Evolutionary conservation across 2,888 invertebrate species (phyloP), one percentile per base, ranked within the genome.

Genomic region (Athrips mouffetella): DNA sequence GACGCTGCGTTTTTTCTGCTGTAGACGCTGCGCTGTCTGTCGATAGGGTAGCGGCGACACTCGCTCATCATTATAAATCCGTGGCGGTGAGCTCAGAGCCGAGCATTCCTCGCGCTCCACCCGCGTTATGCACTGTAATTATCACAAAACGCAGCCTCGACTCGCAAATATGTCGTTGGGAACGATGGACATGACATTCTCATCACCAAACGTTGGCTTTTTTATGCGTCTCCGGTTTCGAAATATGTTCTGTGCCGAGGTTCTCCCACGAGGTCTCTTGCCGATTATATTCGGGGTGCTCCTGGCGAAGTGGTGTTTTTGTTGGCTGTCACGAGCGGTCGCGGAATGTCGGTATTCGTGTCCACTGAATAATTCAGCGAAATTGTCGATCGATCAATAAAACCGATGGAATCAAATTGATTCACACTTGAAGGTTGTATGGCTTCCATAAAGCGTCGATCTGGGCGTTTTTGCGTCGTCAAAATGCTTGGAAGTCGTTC

Each of bases 121-220:
- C 63, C 76, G 84, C 86, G 86, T 86, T 87, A 85, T 84, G 84
- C 75, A 71, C 82, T 76, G 82, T 84, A 87, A 88, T 88, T 87
- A 86, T 85, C 81, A 76, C 84, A 85, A 85, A 87, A 83, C 84
- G 82, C 76, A 70, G 75, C 74, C 77, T 72, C 79, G 76, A 79
- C 82, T 83, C 84, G 81, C 82, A 87, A 82, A 86, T 87, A 88
- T 87, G 86, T 86, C 88, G 86, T 86, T 73, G 85, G 76, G 78
- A 84, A 82, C 85, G 79, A 76, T 64, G 73, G 83, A 87, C 88
- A 88, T 87, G 87, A 87, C 87, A 85, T 88, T 87, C 87, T 87
- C 87, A 87, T 87, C 88, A 87, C 87, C 83, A 73, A 86, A 80
- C 74, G 80, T 63, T 76, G 58, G 52, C 63, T 76, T 86, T 53